Evolutionary conservation across 2,888 invertebrate species (phyloP).

Genomic region (Tuta absoluta): DNA sequence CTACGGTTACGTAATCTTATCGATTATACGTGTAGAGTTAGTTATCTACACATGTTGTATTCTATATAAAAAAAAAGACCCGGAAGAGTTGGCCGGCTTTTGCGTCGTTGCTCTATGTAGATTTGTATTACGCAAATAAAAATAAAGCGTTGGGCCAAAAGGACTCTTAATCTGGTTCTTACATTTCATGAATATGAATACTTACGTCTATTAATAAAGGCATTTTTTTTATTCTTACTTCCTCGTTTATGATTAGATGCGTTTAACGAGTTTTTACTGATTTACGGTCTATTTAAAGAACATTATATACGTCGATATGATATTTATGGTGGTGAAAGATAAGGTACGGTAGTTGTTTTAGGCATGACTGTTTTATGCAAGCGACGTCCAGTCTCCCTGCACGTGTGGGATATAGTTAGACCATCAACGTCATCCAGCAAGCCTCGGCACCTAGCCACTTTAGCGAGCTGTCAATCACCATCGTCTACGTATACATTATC

Average conservation of each 20-base stretch:
- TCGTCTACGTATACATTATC: slow-evolving; percentile 1
- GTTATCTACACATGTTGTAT: slow-evolving; percentile 15
- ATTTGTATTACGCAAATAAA: not conserved
- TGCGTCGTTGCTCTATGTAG: slow-evolving; percentile 34
- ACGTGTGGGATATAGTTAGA: slow-evolving; percentile 22
- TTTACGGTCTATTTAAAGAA: not conserved
- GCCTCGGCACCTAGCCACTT: slow-evolving; percentile 6
- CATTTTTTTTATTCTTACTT: not conserved
- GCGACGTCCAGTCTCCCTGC: slow-evolving; percentile 12
- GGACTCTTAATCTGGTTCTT: not conserved
- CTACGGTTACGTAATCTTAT: slow-evolving; percentile 9
- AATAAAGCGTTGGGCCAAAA: not conserved
- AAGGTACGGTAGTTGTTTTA: not conserved
- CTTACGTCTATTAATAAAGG: not conserved
- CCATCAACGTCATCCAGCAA: slow-evolving; percentile 13
- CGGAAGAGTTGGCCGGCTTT: slow-evolving; percentile 37
- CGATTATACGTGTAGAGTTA: slow-evolving; percentile 14
- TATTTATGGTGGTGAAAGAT: not conserved
- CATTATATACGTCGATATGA: not conserved
- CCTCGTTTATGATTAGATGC: slow-evolving; percentile 8
- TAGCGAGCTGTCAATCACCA: slow-evolving; percentile 9
- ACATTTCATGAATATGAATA: not conserved
- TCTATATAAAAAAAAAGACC: slow-evolving; percentile 33
- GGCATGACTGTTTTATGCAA: slow-evolving; percentile 16
- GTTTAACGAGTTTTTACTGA: slow-evolving; percentile 1